Conservation (phyloP, 1,140 invertebrate genomes). For the Heliconius nattereri region DNA sequence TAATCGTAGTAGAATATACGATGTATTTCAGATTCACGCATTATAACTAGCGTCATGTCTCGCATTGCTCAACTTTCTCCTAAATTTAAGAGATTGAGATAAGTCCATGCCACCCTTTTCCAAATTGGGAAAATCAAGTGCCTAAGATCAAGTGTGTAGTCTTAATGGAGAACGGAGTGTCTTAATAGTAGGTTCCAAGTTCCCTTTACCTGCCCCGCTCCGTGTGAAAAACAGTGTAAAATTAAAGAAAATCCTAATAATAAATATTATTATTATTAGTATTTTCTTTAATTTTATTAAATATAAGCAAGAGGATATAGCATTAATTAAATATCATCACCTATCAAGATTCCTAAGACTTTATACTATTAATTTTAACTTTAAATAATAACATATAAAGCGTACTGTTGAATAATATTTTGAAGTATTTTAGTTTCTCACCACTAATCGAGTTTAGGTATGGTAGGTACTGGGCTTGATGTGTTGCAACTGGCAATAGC, state of each 20-base stretch:
- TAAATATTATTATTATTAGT: too few species aligned
- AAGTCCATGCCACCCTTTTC: too few species aligned
- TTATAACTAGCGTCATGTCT: too few species aligned
- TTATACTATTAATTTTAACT: neutral
- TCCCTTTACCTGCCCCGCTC: too few species aligned
- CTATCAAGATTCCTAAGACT: neutral
- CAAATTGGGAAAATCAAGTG: too few species aligned
- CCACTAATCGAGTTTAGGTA: conserved; percentile 21
- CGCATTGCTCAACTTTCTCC: too few species aligned
- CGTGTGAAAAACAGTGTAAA: too few species aligned
- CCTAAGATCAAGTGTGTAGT: too few species aligned
- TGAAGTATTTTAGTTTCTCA: conserved; percentile 25
- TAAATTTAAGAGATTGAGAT: too few species aligned
- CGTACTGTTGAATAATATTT: neutral
- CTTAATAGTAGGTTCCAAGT: neutral
- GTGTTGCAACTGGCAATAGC: conserved; percentile 24
- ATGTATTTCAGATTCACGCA: too few species aligned
- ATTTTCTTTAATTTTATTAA: too few species aligned
- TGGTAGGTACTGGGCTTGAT: conserved; percentile 22
- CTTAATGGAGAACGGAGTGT: neutral
- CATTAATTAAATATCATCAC: neutral
- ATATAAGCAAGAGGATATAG: neutral
- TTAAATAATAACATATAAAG: neutral
- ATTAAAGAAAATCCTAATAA: neutral
- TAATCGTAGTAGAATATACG: too few species aligned